A percentile compares a stretch with the other conserved stretches of the same genome.
Conservation (phyloP, 1,140 invertebrate genomes). For the Drosophila neocordata region DNA sequence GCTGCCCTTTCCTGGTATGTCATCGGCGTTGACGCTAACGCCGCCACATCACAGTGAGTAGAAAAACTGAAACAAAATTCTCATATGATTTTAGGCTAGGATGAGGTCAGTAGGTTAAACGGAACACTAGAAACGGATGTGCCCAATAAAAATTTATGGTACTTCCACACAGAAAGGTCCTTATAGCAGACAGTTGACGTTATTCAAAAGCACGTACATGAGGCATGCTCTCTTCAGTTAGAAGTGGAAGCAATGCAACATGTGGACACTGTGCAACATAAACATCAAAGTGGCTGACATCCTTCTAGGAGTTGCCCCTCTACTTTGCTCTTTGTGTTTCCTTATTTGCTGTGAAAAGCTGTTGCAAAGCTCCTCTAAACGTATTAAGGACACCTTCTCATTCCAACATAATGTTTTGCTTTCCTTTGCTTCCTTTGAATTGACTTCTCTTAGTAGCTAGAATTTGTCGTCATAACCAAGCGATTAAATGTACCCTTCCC, state of each 20-base stretch:
- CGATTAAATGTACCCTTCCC: not conserved
- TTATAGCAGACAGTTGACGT: not conserved
- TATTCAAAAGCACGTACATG: no score
- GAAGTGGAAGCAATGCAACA: constrained; percentile 55
- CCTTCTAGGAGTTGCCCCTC: constrained; percentile 17
- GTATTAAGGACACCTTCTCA: constrained; percentile 46
- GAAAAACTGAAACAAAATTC: no score
- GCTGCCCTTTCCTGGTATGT: constrained; percentile 87
- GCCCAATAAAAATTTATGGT: constrained; percentile 24
- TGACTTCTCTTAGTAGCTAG: not conserved
- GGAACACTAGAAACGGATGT: constrained; percentile 20
- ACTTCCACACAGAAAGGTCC: not conserved
- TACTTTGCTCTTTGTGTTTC: not conserved
- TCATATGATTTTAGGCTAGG: constrained; percentile 2
- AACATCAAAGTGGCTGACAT: constrained; percentile 55
- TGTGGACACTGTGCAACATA: constrained; percentile 58
- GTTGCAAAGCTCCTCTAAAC: constrained; percentile 72
- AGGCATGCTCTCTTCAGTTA: not conserved
- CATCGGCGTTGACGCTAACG: constrained; percentile 89
- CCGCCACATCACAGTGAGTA: constrained; percentile 89
- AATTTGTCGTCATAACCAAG: not conserved
- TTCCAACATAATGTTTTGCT: not conserved
- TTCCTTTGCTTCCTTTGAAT: constrained; percentile 2
- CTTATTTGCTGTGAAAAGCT: constrained; percentile 42
- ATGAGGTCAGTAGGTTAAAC: constrained; percentile 62